Conservation (phyloP, 2,888 invertebrate genomes). For the Drosophila pegasa region DNA sequence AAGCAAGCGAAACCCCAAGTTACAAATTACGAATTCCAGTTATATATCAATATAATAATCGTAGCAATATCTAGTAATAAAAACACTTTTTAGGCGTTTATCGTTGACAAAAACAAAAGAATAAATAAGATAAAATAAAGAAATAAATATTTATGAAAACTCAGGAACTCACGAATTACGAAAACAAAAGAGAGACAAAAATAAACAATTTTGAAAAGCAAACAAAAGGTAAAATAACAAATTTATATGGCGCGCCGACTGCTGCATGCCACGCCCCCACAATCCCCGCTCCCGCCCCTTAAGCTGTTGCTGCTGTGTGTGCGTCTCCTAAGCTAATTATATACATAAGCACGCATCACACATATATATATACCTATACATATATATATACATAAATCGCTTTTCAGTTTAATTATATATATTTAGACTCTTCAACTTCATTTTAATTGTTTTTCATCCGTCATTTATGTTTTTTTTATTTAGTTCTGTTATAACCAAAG, state of each 20-base stretch:
- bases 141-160: conserved; percentile 31
- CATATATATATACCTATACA: conserved; percentile 8
- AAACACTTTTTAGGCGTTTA: conserved; percentile 50
- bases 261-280: conserved; percentile 45
- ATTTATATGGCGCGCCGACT: conserved; percentile 56
- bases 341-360: conserved; percentile 17
- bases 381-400: conserved; percentile 12
- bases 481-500: conserved; percentile 70
- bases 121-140: conserved; percentile 17
- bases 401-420: conserved; percentile 27
- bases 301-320: conserved; percentile 30
- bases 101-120: conserved; percentile 45
- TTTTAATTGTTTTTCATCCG: conserved; percentile 10
- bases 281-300: conserved; percentile 20
- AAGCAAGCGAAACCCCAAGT: conserved; percentile 14
- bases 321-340: conserved; percentile 40
- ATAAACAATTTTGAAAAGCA: conserved; percentile 19
- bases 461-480: conserved; percentile 23
- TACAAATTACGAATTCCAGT: conserved; percentile 33
- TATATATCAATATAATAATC: conserved; percentile 42
- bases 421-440: conserved; percentile 11
- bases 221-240: conserved; percentile 9
- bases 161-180: conserved; percentile 69
- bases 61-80: conserved; percentile 39
- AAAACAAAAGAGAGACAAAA: conserved; percentile 23